These are phyloP conservation scores for Callipepla squamata DNA, from an alignment of 2,113 vertebrate genomes.

Conservation along the genomic window DNA sequence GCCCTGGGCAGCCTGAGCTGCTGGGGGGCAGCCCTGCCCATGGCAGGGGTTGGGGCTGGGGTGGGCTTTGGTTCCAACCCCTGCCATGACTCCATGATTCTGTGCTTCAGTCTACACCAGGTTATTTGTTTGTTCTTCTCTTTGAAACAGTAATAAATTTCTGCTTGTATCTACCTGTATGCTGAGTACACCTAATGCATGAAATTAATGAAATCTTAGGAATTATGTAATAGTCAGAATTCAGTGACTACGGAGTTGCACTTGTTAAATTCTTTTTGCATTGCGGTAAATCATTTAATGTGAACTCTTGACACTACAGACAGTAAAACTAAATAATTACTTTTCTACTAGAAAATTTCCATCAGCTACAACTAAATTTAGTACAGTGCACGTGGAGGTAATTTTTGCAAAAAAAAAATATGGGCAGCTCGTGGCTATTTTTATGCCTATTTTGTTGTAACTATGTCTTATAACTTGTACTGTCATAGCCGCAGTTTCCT, in stretches of 20 bases:
- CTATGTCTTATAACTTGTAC: background rate
- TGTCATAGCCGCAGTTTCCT: background rate
- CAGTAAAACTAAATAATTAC: background rate
- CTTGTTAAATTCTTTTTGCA: background rate
- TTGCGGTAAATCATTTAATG: background rate
- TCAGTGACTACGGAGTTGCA: background rate
- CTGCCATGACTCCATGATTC: background rate
- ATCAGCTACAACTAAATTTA: background rate
- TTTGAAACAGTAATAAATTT: background rate
- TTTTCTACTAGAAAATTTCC: background rate
- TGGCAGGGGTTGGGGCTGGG: background rate
- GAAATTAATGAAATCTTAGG: background rate
- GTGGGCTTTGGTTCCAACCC: background rate
- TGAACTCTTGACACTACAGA: background rate
- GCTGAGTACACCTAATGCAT: background rate
- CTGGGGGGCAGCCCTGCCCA: background rate
- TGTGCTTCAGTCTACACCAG: background rate
- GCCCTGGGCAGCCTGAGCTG: background rate
- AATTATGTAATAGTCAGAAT: background rate
- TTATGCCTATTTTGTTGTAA: background rate
- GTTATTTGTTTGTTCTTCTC: background rate
- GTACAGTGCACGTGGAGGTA: background rate
- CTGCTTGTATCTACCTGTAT: background rate
- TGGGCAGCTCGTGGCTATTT: background rate
- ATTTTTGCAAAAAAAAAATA: background rate